Evolutionary conservation across 2,888 invertebrate genomes (phyloP), one percentile per base, ranked within the genome.

Genomic region (Dusona sp.): DNA sequence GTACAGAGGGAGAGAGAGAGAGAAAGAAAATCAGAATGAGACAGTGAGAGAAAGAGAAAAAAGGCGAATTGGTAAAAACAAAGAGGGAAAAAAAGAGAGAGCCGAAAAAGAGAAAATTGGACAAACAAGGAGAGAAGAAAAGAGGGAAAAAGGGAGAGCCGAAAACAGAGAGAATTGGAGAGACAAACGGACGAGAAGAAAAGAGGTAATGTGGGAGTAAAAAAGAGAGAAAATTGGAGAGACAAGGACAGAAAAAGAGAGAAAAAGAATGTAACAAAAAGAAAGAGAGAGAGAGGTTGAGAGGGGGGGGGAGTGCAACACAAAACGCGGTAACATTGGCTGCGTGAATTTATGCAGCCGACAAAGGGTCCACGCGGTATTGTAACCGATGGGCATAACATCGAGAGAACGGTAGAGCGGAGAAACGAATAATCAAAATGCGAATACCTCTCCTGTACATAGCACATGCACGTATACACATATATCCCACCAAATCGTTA

Each of bases 291-390:
- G 33, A n/a, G 61, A 68, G 42, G 36, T 61, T 54, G 83, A 57
- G 57, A 75, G 51, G 19, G 54, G 42, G 64, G 75, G 72, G 29
- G 22, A 61, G 72, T 38, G 72, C 45, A 61, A 48, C 73, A 48
- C 73, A 65, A 64, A 80, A 65, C 73, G 72, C 36, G 65, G 73
- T 73, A 80, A 80, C 67, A 72, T 70, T 70, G 61, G 61, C 82
- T 72, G 83, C 87, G 81, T 74, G 79, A 86, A 88, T 88, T 88
- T 88, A 88, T 88, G 79, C 85, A 65, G 70, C 85, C 84, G 85
- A 87, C 87, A 86, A 84, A 85, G 86, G 85, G 82, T 70, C 84
- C 85, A 70, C 67, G 70, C 86, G 83, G 83, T 85, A 82, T 88
- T 86, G 85, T 88, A 84, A 83, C 84, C 86, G 84, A 86, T 86